Conservation (phyloP, 64 coral and sea anemone genomes). For the Montipora cactus region DNA sequence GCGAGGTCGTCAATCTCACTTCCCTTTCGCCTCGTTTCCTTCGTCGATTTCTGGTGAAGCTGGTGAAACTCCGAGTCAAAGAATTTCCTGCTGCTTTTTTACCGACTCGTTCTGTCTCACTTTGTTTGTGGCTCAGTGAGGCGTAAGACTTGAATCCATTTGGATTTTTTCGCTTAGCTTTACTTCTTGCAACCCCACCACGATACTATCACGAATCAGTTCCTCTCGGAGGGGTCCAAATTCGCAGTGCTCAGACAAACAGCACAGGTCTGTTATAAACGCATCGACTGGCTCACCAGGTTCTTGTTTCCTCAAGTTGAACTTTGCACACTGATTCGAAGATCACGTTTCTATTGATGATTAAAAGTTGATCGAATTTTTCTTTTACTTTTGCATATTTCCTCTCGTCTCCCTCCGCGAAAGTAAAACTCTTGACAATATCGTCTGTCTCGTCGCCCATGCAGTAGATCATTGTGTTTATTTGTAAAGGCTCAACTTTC, state of each 20-base stretch:
- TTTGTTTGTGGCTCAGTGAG: constrained; percentile 44
- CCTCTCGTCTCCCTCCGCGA: neutral
- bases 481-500: neutral
- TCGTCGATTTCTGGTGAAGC: too few species aligned
- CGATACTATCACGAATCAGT: constrained; percentile 44
- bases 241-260: neutral
- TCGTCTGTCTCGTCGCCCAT: constrained; percentile 52
- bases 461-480: constrained; percentile 39
- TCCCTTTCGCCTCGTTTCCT: too few species aligned
- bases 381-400: neutral
- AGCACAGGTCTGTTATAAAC: constrained; percentile 5
- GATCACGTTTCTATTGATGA: constrained; percentile 10
- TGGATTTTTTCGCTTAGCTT: constrained; percentile 36
- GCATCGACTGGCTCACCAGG: neutral
- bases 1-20: too few species aligned
- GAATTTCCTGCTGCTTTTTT: too few species aligned
- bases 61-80: too few species aligned
- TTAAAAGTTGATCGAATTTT: constrained; percentile 17
- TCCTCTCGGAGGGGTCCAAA: neutral
- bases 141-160: constrained; percentile 5
- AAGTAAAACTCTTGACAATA: constrained; percentile 29
- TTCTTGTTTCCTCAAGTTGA: constrained; percentile 8
- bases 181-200: neutral
- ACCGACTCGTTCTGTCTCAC: constrained; percentile 37
- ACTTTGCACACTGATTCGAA: constrained; percentile 18